These are phyloP conservation scores for Ecliptopera silaceata DNA, from an alignment of 2,888 invertebrate species.

Conservation along the genomic window DNA sequence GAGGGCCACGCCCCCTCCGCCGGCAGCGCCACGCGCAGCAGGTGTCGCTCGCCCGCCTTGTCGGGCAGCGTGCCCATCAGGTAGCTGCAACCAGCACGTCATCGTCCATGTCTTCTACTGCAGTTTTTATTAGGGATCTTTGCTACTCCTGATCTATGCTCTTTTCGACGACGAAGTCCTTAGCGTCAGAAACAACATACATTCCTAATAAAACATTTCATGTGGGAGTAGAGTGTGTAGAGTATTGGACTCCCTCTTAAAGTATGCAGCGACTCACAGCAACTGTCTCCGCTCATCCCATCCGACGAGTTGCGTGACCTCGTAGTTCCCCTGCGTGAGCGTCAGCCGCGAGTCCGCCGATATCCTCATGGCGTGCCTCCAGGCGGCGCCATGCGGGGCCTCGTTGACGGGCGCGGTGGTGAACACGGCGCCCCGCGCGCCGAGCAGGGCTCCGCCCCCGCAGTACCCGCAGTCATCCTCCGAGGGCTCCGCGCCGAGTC, in stretches of 20 bases:
- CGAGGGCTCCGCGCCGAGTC: constrained; percentile 69
- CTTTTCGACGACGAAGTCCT: no score
- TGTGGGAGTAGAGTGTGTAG: no score
- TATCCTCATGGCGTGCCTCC: constrained; percentile 67
- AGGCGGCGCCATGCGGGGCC: constrained; percentile 68
- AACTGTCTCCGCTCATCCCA: constrained; percentile 89
- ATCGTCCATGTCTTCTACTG: neutral
- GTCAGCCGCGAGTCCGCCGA: constrained; percentile 57
- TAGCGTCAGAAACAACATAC: no score
- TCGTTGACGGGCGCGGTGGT: constrained; percentile 79
- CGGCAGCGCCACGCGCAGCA: constrained; percentile 86
- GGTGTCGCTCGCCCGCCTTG: constrained; percentile 90
- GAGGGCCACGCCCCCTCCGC: constrained; percentile 62
- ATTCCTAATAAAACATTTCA: no score
- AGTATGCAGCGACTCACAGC: constrained; percentile 81
- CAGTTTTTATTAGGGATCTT: no score
- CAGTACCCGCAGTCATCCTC: constrained; percentile 76
- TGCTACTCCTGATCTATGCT: no score
- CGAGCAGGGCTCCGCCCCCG: constrained; percentile 70
- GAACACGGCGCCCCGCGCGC: constrained; percentile 64
- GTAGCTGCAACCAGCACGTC: constrained; percentile 81
- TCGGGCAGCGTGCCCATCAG: constrained; percentile 91
- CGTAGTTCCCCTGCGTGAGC: constrained; percentile 89
- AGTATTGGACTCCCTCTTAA: no score
- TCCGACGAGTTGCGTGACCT: constrained; percentile 88